Evolutionary conservation across 2,797 vertebrate genomes (phyloP).

Genomic region (Labeo calbasu): DNA sequence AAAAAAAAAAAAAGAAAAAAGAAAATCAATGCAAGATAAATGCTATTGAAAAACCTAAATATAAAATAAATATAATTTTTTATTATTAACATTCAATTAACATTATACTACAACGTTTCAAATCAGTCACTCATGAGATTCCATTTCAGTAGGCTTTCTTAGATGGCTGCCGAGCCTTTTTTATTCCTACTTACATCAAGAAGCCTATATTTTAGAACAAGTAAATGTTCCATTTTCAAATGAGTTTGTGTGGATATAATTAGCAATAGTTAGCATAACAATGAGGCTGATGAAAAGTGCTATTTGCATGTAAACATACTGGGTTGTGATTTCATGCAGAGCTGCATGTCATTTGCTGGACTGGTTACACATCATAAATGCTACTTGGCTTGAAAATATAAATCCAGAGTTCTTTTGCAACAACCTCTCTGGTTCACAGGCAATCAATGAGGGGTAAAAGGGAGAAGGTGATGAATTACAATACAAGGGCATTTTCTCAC

Average conservation of each 20-base stretch:
- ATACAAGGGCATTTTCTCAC: slow-evolving; percentile 55
- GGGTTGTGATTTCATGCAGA: slow-evolving; percentile 21
- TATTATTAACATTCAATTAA: background rate
- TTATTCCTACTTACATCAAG: background rate
- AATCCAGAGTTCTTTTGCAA: slow-evolving; percentile 53
- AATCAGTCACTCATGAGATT: slow-evolving; percentile 6
- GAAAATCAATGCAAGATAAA: too few species aligned
- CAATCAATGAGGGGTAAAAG: slow-evolving; percentile 60
- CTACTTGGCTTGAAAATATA: slow-evolving; percentile 46
- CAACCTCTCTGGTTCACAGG: slow-evolving; percentile 51
- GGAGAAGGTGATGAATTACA: slow-evolving; percentile 41
- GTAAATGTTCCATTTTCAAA: slow-evolving; percentile 1
- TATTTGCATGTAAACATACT: slow-evolving; percentile 17
- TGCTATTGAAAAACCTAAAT: too few species aligned
- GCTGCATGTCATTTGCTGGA: slow-evolving; percentile 42
- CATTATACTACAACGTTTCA: background rate
- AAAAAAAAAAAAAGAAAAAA: too few species aligned
- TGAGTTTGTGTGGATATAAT: slow-evolving; percentile 21
- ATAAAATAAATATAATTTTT: too few species aligned
- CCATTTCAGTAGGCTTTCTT: background rate
- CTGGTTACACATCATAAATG: slow-evolving; percentile 56
- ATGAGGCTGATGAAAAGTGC: slow-evolving; percentile 12
- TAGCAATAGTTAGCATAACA: slow-evolving; percentile 26
- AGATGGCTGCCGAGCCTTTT: background rate
- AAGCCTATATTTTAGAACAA: slow-evolving; percentile 25